These are phyloP conservation scores for Alosa alosa DNA, from an alignment of 2,113 vertebrate species.

Conservation along the genomic window DNA sequence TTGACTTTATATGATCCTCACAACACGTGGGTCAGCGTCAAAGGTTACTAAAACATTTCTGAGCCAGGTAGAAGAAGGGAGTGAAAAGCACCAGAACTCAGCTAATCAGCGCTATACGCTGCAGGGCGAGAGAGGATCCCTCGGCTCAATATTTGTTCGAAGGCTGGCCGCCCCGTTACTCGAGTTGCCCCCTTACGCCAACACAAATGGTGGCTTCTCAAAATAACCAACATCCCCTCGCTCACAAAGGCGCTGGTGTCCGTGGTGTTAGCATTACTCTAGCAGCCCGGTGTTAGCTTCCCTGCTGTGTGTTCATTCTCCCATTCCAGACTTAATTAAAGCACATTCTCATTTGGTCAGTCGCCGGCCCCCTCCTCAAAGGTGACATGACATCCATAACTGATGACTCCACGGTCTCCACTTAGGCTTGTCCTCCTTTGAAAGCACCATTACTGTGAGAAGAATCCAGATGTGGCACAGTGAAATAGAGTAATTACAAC, in stretches of 20 bases:
- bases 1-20: neutral
- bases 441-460: neutral
- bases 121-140: neutral
- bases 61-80: neutral
- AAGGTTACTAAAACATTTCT: conserved; percentile 1
- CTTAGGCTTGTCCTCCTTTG: neutral
- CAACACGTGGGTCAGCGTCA: neutral
- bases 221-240: conserved; percentile 28
- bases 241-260: conserved; percentile 34
- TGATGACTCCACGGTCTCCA: neutral
- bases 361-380: neutral
- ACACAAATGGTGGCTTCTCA: conserved; percentile 16
- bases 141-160: conserved; percentile 3
- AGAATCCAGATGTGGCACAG: neutral
- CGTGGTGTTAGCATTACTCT: conserved; percentile 15
- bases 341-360: neutral
- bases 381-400: conserved; percentile 10
- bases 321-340: conserved; percentile 32
- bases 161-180: neutral
- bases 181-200: neutral
- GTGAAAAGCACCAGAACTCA: neutral
- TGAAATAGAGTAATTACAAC: neutral
- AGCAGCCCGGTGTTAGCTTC: conserved; percentile 14
- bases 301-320: conserved; percentile 20
- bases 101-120: neutral